phyloP scores from a whole-genome alignment of 2,888 invertebrate species.

The Zootermopsis nevadensis region DNA sequence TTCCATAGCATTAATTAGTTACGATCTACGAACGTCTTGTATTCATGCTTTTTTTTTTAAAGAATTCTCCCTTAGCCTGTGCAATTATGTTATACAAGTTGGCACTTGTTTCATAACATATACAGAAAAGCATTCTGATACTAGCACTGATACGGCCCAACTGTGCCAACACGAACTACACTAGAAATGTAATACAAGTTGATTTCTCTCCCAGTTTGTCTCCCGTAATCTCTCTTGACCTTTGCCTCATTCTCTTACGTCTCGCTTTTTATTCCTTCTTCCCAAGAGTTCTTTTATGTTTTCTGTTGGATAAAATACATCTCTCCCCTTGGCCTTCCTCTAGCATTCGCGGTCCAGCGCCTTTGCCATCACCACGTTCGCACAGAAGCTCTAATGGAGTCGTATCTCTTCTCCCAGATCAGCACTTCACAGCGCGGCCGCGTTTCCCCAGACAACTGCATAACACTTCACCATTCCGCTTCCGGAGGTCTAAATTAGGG shows the following conservation, averaged over 20 bases:
- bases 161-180: too few relatives aligned
- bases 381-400: not conserved
- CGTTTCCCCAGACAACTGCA: not conserved
- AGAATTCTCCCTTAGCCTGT: too few relatives aligned
- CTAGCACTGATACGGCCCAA: too few relatives aligned
- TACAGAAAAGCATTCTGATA: too few relatives aligned
- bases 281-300: not conserved
- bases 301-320: not conserved
- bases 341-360: not conserved
- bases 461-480: not conserved
- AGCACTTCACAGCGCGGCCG: not conserved
- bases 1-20: too few relatives aligned
- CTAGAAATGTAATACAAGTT: not conserved
- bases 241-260: not conserved
- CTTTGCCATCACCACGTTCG: not conserved
- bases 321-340: not conserved
- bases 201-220: not conserved
- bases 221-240: not conserved
- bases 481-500: not conserved
- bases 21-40: too few relatives aligned
- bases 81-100: too few relatives aligned
- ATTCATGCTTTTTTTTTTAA: too few relatives aligned
- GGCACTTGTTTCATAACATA: too few relatives aligned
- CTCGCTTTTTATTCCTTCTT: constrained; percentile 3
- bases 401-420: not conserved